phyloP scores from a whole-genome alignment of 2,797 vertebrate species.

The Cirrhinus molitorella region DNA sequence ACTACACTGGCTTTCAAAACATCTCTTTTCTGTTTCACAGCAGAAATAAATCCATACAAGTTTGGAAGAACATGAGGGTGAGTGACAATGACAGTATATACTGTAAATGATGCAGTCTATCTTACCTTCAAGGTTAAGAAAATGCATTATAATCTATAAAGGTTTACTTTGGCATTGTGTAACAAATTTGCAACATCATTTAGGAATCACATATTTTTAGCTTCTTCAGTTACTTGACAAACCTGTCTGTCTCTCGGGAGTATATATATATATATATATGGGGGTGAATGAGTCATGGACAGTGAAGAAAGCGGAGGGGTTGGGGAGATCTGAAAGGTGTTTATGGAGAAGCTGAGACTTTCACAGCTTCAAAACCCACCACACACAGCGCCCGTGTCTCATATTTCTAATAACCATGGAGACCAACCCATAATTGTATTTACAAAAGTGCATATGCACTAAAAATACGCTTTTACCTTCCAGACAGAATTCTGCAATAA shows the following conservation, averaged over 20 bases:
- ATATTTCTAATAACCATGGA: constrained; percentile 30
- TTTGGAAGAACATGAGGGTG: not conserved
- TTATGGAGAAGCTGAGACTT: constrained; percentile 32
- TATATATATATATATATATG: not conserved
- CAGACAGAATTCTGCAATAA: constrained; percentile 7
- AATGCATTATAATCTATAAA: not conserved
- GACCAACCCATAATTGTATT: constrained; percentile 25
- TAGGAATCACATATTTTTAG: constrained; percentile 19
- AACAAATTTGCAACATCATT: constrained; percentile 4
- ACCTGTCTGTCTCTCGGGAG: constrained; percentile 17
- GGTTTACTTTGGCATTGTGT: not conserved
- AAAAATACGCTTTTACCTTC: constrained; percentile 28
- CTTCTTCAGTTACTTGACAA: constrained; percentile 11
- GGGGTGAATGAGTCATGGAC: constrained; percentile 28
- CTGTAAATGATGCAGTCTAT: not conserved
- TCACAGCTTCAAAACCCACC: constrained; percentile 33
- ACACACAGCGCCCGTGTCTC: constrained; percentile 13
- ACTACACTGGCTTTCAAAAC: not conserved
- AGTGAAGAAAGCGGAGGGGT: constrained; percentile 14
- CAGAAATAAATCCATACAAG: not conserved
- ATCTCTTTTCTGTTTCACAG: not conserved
- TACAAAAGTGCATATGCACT: constrained; percentile 20
- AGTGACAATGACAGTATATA: not conserved
- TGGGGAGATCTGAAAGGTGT: constrained; percentile 28
- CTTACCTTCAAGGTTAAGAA: not conserved